Conservation (phyloP, 2,113 vertebrate genomes). For the Falco punctatus region DNA sequence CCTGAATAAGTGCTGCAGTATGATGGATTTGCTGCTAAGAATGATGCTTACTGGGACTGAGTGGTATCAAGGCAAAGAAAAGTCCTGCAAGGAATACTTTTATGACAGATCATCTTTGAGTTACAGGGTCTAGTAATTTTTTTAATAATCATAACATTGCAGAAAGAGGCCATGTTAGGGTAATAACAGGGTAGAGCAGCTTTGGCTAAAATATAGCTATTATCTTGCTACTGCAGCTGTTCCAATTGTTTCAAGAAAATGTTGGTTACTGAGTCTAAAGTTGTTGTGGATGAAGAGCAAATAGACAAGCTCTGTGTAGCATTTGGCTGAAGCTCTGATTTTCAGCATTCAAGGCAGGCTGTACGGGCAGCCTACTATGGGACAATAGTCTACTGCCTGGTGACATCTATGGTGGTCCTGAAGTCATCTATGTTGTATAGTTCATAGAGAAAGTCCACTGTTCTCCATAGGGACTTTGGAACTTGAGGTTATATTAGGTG, state of each 20-base stretch:
- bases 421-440: neutral
- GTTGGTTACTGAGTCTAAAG: neutral
- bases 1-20: neutral
- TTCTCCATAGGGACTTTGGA: neutral
- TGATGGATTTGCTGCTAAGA: neutral
- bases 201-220: neutral
- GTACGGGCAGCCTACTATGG: accelerated
- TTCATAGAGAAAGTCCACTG: neutral
- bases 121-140: neutral
- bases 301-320: neutral
- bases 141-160: neutral
- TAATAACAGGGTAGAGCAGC: neutral
- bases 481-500: neutral
- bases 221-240: neutral
- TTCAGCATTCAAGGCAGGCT: neutral
- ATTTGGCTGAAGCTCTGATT: neutral
- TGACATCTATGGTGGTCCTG: neutral
- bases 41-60: neutral
- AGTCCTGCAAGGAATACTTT: neutral
- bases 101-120: neutral
- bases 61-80: neutral
- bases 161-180: neutral
- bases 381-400: neutral
- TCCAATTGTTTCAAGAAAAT: neutral
- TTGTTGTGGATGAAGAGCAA: neutral